phyloP scores from a whole-genome alignment of 2,888 invertebrate species.

The Encarsia formosa region DNA sequence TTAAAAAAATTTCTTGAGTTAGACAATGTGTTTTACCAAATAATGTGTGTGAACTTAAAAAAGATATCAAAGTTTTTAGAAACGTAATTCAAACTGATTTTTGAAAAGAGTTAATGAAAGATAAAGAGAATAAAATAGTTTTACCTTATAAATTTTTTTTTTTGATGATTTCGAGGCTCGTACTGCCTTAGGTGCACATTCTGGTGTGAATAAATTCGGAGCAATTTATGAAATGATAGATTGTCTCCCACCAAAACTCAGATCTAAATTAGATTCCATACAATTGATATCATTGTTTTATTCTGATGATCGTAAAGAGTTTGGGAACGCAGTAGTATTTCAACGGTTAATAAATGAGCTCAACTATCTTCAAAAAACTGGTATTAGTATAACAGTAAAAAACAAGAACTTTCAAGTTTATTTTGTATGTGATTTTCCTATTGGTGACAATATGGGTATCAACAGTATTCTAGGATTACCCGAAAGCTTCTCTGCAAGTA shows the following conservation, averaged over 20 bases:
- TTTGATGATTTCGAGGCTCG: background rate
- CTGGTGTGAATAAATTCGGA: constrained; percentile 1
- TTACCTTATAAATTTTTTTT: background rate
- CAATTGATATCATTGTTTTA: background rate
- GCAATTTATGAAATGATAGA: background rate
- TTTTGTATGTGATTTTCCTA: background rate
- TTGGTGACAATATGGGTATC: constrained; percentile 4
- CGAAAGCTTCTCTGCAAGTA: constrained; percentile 4
- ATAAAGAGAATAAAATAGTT: background rate
- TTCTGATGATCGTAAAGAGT: constrained; percentile 7
- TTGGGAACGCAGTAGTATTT: constrained; percentile 6
- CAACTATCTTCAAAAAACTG: background rate
- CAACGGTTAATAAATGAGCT: constrained; percentile 5
- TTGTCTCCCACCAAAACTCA: background rate
- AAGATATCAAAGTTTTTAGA: background rate
- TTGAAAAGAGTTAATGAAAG: background rate
- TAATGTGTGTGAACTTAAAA: background rate
- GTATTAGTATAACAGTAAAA: background rate
- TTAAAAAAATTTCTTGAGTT: background rate
- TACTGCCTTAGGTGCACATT: background rate
- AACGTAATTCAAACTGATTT: background rate
- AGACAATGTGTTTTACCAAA: background rate
- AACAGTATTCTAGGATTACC: constrained; percentile 7
- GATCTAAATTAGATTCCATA: background rate
- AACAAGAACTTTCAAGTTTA: background rate